Evolutionary conservation across 2,113 vertebrate species (phyloP), one percentile per base, ranked within the genome.

Genomic region (Neomonachus schauinslandi): DNA sequence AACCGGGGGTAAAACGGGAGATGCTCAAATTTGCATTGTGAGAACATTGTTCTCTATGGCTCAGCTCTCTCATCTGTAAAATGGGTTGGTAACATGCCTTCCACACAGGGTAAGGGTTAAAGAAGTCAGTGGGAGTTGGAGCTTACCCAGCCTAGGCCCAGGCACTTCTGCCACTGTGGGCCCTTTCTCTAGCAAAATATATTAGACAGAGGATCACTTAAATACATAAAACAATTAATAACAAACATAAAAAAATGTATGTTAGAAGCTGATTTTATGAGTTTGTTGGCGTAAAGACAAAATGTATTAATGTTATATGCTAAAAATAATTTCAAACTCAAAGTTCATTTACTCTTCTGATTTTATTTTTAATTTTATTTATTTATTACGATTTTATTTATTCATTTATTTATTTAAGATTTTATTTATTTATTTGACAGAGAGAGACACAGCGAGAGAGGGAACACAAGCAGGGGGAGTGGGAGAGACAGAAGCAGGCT

Each of bases 231-330:
- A 77, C 42, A 46, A 77, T 77, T 77, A 77, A 77, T 77, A 77
- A 49, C 74, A 77, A 77, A 77, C 42, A 49, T 39, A 26, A 31
- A 76, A 83, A 61, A 15, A 39, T 49, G 71, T 84, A 74, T 19
- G 53, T 36, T 65, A 28, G 69, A 85, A 74, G 19, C 72, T 57
- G 16, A 49, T 83, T 51, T 55, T 67, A 61, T 90, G 53, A 65
- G 72, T 95, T 77, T 11, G 24, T 74, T 79, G 77, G 71, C 84
- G 74, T 86, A 79, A 83, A 87, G 72, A 91, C 36, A 65, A 67
- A 87, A 76, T 77, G n/a, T 46, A 61, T 85, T 96, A n/a, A 42
- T 26, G 31, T 74, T 51, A 19, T 28, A 24, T 91, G 46, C 53
- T 51, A 22, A 81, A 82, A 61, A 31, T 55, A 71, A 36, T 51